Base-by-base conservation (phyloP, 2,888 invertebrate genomes). In the Dascillus cervinus region DNA sequence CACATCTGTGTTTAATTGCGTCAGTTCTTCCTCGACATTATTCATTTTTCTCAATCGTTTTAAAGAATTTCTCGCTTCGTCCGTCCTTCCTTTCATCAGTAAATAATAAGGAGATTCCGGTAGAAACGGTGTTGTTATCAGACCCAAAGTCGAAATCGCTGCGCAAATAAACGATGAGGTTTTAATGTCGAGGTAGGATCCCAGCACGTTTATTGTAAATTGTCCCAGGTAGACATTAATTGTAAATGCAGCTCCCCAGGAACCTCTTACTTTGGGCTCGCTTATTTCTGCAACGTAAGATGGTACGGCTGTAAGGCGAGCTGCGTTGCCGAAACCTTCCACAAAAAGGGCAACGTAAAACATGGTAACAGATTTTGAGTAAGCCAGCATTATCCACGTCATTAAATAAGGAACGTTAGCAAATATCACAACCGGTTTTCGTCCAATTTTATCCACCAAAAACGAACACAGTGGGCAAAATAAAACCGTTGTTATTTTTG, bases 211-310 rank as follows among this genome's bases (percentile, higher is more conserved):
- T 41, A 76, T 73, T 48, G 73, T 59, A 50, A 77, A 66, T 56
- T 75, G 72, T 41, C 78, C 78, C 50, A 72, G 59, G 24, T 69
- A 68, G 43, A 72, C 66, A 3, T 52, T 70, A 41, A 75, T 61
- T 10, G 76, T 72, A 46, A 73, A 71, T 43, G 73, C 70, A 12
- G 75, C 72, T n/a, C 78, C 77, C 31, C 79, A 67, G 29, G 75
- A 67, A 22, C 77, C 78, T 13, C 78, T 57, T 8, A 73, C 64
- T 10, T 67, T 64, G 20, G 71, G 69, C 26, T 73, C 70, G 0
- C 76, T 67, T 19, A 75, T 73, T 56, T 78, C 79, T 1, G 71
- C 72, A 8, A 77, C 62, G 51, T 77, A 79, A n/a, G n/a, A n/a
- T n/a, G n/a, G n/a, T n/a, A n/a, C n/a, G n/a, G n/a, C n/a, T n/a